A percentile compares a stretch with the other conserved stretches of the same genome.
Conservation (phyloP, 2,113 vertebrate genomes). For the Pachyramphus minor region DNA sequence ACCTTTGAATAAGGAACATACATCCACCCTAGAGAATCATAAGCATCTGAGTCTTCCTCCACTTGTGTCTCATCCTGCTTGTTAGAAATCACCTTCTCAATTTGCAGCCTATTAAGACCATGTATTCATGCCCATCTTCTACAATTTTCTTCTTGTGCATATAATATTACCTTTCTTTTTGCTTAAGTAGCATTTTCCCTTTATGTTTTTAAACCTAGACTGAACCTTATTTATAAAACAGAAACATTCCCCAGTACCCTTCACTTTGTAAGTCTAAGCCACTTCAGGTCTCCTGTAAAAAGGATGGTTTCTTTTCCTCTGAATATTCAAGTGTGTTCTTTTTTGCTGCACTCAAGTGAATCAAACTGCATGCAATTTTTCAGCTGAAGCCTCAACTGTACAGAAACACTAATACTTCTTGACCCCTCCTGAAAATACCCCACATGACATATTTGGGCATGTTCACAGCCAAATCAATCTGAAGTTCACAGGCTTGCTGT, state of each 20-base stretch:
- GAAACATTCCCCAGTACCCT: not conserved
- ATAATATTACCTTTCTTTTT: not conserved
- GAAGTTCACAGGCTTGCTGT: not conserved
- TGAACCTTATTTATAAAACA: not conserved
- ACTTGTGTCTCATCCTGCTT: not conserved
- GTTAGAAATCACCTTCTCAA: not conserved
- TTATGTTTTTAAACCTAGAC: not conserved
- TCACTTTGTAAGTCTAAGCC: not conserved
- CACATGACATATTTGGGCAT: not conserved
- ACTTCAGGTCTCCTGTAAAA: not conserved
- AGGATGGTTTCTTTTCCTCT: not conserved
- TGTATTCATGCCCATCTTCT: not conserved
- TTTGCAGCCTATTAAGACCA: not conserved
- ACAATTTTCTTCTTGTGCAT: not conserved
- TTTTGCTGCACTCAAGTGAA: not conserved
- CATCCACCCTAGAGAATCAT: not conserved
- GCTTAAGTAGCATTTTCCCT: not conserved
- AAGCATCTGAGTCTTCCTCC: not conserved
- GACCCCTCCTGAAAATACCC: not conserved
- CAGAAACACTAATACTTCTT: not conserved
- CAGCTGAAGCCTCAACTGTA: not conserved
- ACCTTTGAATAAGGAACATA: not conserved
- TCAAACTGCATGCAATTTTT: not conserved
- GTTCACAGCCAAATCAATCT: not conserved
- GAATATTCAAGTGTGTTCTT: not conserved